These are phyloP conservation scores for Trypoxylon attenuatum DNA, from an alignment of 2,888 invertebrate species.

Conservation along the genomic window DNA sequence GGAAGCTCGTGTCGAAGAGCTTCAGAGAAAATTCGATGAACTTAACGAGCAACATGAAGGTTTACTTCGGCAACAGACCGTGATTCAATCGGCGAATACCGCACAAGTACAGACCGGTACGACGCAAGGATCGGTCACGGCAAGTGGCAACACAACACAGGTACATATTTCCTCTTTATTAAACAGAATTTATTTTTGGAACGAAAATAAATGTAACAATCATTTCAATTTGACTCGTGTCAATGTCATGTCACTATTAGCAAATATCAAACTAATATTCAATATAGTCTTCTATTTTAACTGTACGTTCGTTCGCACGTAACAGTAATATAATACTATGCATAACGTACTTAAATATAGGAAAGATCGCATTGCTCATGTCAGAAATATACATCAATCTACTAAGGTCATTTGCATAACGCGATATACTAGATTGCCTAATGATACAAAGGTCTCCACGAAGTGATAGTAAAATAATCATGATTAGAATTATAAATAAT, in stretches of 20 bases:
- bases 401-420: too few relatives aligned
- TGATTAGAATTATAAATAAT: neutral
- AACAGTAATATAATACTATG: neutral
- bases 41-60: conserved; percentile 77
- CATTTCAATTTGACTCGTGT: conserved; percentile 1
- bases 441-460: neutral
- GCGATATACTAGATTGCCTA: too few relatives aligned
- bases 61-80: conserved; percentile 58
- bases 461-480: neutral
- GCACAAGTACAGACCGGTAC: conserved; percentile 72
- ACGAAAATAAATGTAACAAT: conserved; percentile 19
- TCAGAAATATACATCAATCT: too few relatives aligned
- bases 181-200: conserved; percentile 3
- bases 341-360: neutral
- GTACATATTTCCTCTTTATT: conserved; percentile 50
- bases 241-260: neutral
- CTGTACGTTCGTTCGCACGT: neutral
- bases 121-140: conserved; percentile 65
- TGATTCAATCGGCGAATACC: conserved; percentile 69
- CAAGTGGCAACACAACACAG: conserved; percentile 68
- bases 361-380: neutral
- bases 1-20: conserved; percentile 89
- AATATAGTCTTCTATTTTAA: neutral
- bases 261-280: neutral
- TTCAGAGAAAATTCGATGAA: conserved; percentile 87